phyloP scores from a whole-genome alignment of 2,797 vertebrate species.

The Falco concolor region DNA sequence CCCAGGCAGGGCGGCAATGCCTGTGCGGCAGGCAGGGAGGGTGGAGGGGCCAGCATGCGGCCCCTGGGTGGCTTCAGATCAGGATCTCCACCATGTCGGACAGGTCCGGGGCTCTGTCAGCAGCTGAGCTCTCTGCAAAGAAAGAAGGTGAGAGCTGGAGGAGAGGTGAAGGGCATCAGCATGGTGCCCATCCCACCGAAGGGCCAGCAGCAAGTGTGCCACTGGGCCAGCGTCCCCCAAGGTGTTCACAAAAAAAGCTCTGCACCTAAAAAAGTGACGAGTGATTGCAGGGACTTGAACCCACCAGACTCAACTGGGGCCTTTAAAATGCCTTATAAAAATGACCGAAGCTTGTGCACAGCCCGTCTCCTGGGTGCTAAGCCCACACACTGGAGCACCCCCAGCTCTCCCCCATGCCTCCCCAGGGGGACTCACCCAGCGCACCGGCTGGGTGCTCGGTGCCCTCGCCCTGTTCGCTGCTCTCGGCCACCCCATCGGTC shows the following conservation, averaged over 20 bases:
- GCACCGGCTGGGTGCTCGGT: neutral
- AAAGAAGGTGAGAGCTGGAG: neutral
- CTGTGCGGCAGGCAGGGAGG: neutral
- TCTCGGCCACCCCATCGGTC: slow-evolving; percentile 65
- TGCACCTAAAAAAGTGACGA: neutral
- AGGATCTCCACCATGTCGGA: slow-evolving; percentile 80
- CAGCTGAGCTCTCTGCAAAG: slow-evolving; percentile 23
- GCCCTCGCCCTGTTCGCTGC: slow-evolving; percentile 26
- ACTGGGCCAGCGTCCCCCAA: neutral
- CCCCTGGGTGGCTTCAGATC: slow-evolving; percentile 57
- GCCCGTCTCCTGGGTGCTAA: neutral
- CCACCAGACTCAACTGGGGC: neutral
- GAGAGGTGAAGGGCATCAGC: neutral
- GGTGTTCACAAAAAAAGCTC: neutral
- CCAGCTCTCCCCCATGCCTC: fast-evolving
- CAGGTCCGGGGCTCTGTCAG: slow-evolving; percentile 65
- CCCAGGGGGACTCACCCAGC: slow-evolving; percentile 49
- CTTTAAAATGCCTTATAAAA: neutral
- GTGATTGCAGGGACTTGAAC: neutral
- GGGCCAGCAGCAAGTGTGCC: fast-evolving
- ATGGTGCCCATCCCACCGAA: fast-evolving
- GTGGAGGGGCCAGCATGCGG: fast-evolving
- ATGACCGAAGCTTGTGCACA: neutral
- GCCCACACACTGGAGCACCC: fast-evolving
- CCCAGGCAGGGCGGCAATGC: neutral